Base-by-base conservation (phyloP, 1,140 invertebrate genomes). In the Diorhabda sublineata region DNA sequence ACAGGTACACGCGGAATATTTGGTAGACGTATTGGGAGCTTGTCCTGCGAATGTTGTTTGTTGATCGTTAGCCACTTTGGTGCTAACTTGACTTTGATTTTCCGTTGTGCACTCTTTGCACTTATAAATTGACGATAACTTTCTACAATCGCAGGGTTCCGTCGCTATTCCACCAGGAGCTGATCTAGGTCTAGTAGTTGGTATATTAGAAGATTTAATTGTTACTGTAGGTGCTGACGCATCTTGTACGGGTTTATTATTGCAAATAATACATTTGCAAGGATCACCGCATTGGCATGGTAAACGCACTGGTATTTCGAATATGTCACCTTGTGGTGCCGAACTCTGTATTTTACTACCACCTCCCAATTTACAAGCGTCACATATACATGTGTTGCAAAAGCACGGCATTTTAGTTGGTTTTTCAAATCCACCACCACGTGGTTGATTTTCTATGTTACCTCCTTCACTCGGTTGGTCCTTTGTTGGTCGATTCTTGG, bases 351-450 rank as follows among this genome's bases (percentile, higher is more conserved):
- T 26, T 26, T 26, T 26, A 26, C 26, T 26, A 9, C 59, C 41
- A 61, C n/a, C 59, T 26, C 6, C n/a, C 5, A 9, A 4, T 9
- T 61, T 61, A 45, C 64, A 67, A 3, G 41, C 8, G 1, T 5
- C 4, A 52, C 69, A 70, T 4, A 6, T 43, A 66, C 69, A 70
- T 42, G 6, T 61, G 2, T 8, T 5, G 42, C 69, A 70, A 44
- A 42, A 61, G 11, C 69, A 66, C 6, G 62, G 56, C 42, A 52
- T 60, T 65, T 47, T 47, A 43, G 26, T 26, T 26, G 26, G 26
- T 26, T 26, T 26, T 26, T 26, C 26, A 26, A 26, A 26, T 1
- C 26, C 26, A 26, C 26, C 26, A 26, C 26, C 26, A 26, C 26
- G 26, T 26, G 26, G 26, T 26, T 26, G 26, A 26, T 26, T 26